phyloP scores from a whole-genome alignment of 2,888 invertebrate species.

The Scrobipalpa costella region DNA sequence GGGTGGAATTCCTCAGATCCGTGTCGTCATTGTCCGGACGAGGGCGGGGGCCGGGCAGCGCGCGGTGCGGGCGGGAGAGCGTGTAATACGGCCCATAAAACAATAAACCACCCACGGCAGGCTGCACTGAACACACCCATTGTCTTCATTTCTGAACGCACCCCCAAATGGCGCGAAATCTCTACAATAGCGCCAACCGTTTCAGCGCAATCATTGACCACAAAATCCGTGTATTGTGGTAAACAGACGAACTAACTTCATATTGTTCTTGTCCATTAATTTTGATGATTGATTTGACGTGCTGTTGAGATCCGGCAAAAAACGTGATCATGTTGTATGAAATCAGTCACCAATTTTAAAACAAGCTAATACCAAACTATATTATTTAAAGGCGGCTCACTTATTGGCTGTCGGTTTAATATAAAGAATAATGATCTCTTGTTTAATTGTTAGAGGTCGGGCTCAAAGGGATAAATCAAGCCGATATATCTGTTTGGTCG shows the following conservation, averaged over 20 bases:
- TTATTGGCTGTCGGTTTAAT: constrained; percentile 26
- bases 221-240: constrained; percentile 37
- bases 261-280: constrained; percentile 30
- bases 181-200: constrained; percentile 46
- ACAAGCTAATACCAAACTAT: not conserved
- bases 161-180: constrained; percentile 39
- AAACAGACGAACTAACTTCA: constrained; percentile 21
- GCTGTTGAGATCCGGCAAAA: constrained; percentile 31
- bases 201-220: constrained; percentile 40
- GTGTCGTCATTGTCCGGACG: constrained; percentile 57
- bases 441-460: constrained; percentile 20
- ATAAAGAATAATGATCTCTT: constrained; percentile 23
- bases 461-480: constrained; percentile 33
- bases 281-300: constrained; percentile 42
- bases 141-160: constrained; percentile 41
- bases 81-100: constrained; percentile 67
- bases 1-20: constrained; percentile 61
- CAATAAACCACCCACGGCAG: constrained; percentile 72
- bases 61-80: constrained; percentile 47
- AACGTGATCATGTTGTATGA: not conserved
- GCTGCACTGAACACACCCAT: constrained; percentile 38
- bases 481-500: constrained; percentile 42
- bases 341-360: not conserved
- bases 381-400: not conserved
- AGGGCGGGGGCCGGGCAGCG: not conserved